phyloP scores from a whole-genome alignment of 2,888 invertebrate species.

The Heliconius cydno region DNA sequence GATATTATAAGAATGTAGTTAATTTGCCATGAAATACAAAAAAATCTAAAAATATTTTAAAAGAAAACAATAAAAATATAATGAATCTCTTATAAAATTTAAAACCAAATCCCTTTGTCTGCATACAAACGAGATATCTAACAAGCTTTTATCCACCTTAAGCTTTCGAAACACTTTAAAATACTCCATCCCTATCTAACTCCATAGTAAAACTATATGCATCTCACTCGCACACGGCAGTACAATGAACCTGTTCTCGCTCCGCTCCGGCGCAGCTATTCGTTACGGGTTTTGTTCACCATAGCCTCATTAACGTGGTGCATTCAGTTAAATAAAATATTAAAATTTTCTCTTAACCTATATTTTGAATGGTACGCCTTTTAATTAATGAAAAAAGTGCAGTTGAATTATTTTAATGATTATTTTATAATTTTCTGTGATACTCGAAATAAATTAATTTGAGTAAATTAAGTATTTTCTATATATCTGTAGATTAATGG shows the following conservation, averaged over 20 bases:
- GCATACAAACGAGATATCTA: slow-evolving; percentile 12
- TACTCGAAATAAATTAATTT: not conserved
- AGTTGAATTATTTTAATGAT: not conserved
- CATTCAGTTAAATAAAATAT: slow-evolving; percentile 22
- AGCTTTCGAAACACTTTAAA: slow-evolving; percentile 13
- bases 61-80: not conserved
- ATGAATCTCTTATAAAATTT: not conserved
- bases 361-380: slow-evolving; percentile 24
- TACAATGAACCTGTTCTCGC: slow-evolving; percentile 66
- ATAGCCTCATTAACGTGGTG: slow-evolving; percentile 45
- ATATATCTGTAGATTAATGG: too few species aligned
- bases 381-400: not conserved
- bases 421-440: not conserved
- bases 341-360: slow-evolving; percentile 31
- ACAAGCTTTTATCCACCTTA: slow-evolving; percentile 13
- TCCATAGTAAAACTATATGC: slow-evolving; percentile 13
- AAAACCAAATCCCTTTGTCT: slow-evolving; percentile 1
- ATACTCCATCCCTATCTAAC: not conserved
- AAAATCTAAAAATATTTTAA: not conserved
- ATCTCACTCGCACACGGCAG: slow-evolving; percentile 49
- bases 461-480: not conserved
- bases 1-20: not conserved
- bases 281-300: slow-evolving; percentile 52
- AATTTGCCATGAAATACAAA: not conserved
- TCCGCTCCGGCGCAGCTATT: slow-evolving; percentile 62